phyloP scores from a whole-genome alignment of 2,113 vertebrate genomes.

The Peromyscus maniculatus region DNA sequence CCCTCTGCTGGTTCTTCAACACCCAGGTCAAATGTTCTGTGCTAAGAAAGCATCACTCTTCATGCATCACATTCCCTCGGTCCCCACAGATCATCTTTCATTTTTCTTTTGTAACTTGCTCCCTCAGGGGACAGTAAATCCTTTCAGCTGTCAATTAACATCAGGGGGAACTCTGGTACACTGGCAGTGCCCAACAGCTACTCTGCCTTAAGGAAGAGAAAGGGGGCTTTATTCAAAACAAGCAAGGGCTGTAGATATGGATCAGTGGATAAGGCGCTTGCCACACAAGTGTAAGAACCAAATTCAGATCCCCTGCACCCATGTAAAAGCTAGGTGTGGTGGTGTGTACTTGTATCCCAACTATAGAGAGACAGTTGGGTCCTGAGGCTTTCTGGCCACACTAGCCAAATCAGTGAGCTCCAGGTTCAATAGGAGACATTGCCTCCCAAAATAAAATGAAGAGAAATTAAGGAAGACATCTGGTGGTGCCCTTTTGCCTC shows the following conservation, averaged over 20 bases:
- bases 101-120: constrained; percentile 35
- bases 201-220: constrained; percentile 21
- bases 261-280: neutral
- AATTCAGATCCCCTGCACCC: neutral
- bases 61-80: neutral
- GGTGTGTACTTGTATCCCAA: neutral
- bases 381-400: neutral
- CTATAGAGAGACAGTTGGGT: neutral
- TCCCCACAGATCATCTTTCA: neutral
- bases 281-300: neutral
- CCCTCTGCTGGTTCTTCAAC: neutral
- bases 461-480: neutral
- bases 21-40: constrained; percentile 23
- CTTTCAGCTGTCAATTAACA: constrained; percentile 38
- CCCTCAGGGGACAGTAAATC: neutral
- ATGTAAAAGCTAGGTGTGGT: neutral
- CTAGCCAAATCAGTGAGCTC: neutral
- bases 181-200: neutral
- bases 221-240: neutral
- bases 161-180: neutral
- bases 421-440: neutral
- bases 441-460: neutral
- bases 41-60: constrained; percentile 24
- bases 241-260: neutral
- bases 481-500: too few relatives aligned